Evolutionary conservation across 2,888 invertebrate genomes (phyloP), one percentile per base, ranked within the genome.

Genomic region (Zonitis immaculata): DNA sequence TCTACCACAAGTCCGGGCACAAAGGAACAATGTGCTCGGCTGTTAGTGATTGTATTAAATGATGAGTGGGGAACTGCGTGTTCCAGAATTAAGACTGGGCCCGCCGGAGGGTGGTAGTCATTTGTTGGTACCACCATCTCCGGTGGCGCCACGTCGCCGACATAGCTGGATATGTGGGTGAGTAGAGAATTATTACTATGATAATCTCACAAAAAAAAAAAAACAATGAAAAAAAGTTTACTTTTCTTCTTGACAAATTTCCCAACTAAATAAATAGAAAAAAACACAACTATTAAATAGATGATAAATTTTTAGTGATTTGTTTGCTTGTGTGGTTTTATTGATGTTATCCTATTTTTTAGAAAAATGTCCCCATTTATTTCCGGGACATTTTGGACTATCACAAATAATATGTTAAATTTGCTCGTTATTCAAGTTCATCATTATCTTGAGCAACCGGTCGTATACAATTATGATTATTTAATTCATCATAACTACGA

Each of bases 151-250:
- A 18, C 77, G 85, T 51, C 79, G 87, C 48, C 77, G 88, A 60
- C 88, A 88, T 73, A 87, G 87, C 58, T 88, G 88, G 88, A 88
- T 88, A 71, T 87, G 87, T 73, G 79, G 87, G 87, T 88, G 77
- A 84, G 86, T 78, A 49, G 2, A 11, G 14, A 42, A 25, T 6
- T n/a, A 35, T 16, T 2, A 6, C 14, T 12, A 14, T 32, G 7
- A 32, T 32, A n/a, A n/a, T n/a, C n/a, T n/a, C n/a, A n/a, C n/a
- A n/a, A n/a, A n/a, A n/a, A n/a, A n/a, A n/a, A n/a, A n/a, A n/a
- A n/a, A n/a, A n/a, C n/a, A n/a, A n/a, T n/a, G n/a, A n/a, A n/a
- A n/a, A n/a, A n/a, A n/a, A n/a, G n/a, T n/a, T n/a, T n/a, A n/a
- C n/a, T n/a, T n/a, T n/a, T n/a, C n/a, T n/a, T n/a, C n/a, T n/a